Conservation (phyloP, 2,797 vertebrate species). For the Rachycentron canadum region DNA sequence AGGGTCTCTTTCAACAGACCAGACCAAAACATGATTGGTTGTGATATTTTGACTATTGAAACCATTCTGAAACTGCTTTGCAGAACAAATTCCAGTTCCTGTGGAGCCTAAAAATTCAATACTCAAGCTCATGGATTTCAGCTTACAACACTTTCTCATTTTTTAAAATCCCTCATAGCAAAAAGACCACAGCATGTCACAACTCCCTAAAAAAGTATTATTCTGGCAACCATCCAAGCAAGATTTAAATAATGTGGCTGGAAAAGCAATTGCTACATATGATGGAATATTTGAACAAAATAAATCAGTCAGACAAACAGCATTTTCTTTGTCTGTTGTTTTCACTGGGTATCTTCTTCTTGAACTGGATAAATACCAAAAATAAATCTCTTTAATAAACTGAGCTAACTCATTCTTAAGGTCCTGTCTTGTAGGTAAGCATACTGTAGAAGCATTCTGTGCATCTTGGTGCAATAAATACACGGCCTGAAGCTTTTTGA, state of each 20-base stretch:
- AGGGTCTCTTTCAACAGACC: slow-evolving; percentile 22
- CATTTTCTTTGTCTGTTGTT: slow-evolving; percentile 1
- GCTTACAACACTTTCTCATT: neutral
- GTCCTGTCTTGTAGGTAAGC: slow-evolving; percentile 26
- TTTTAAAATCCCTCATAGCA: neutral
- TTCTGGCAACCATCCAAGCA: slow-evolving; percentile 14
- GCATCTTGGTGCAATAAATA: slow-evolving; percentile 24
- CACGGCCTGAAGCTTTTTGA: slow-evolving; percentile 9
- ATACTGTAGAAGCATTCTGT: slow-evolving; percentile 4
- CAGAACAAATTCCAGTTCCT: slow-evolving; percentile 5
- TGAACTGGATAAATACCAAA: slow-evolving; percentile 22
- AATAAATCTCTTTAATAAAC: slow-evolving; percentile 36
- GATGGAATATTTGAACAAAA: slow-evolving; percentile 1
- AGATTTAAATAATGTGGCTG: slow-evolving; percentile 5
- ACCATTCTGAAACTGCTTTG: neutral
- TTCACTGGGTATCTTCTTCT: slow-evolving; percentile 20
- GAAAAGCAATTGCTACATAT: slow-evolving; percentile 6
- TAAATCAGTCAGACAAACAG: neutral
- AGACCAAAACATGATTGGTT: slow-evolving; percentile 1
- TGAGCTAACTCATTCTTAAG: slow-evolving; percentile 15
- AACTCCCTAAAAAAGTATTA: slow-evolving; percentile 13
- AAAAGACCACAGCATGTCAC: neutral
- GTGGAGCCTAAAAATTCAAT: neutral
- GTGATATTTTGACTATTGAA: slow-evolving; percentile 3
- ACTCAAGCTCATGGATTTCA: neutral